Percentiles rank a stretch among this genome's conserved stretches.
Evolutionary conservation across 1,140 invertebrate genomes (phyloP).

Genomic region (Sitodiplosis mosellana): DNA sequence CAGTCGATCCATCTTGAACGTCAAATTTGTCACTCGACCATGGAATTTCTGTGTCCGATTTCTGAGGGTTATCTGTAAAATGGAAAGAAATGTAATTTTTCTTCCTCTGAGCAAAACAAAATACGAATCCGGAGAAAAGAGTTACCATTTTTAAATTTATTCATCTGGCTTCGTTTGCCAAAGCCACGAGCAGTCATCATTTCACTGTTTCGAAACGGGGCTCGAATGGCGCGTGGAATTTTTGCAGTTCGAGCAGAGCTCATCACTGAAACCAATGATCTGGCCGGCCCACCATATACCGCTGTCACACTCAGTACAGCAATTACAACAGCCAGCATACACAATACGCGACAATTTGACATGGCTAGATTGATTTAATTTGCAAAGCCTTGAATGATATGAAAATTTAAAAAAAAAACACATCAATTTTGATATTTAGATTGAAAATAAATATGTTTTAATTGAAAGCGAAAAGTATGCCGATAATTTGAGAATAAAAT

Average conservation of each 20-base stretch:
- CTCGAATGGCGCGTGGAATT: neutral
- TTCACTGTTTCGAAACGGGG: constrained; percentile 4
- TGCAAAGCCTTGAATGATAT: no score
- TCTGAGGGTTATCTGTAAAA: neutral
- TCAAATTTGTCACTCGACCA: neutral
- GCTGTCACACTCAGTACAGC: neutral
- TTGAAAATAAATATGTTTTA: no score
- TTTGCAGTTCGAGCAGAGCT: neutral
- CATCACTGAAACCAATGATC: neutral
- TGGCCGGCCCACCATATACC: neutral
- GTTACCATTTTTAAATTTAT: neutral
- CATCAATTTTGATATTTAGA: no score
- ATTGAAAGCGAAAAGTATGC: no score
- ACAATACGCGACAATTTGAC: neutral
- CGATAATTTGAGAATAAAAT: no score
- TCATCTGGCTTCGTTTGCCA: constrained; percentile 1
- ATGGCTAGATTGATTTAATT: neutral
- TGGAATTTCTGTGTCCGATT: neutral
- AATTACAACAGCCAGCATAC: neutral
- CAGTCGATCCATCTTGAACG: neutral
- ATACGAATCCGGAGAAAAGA: neutral
- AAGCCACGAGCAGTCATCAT: constrained; percentile 4
- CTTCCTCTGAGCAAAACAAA: neutral
- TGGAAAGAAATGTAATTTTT: neutral
- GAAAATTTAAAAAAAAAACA: no score